Evolutionary conservation across 2,888 invertebrate genomes (phyloP), one percentile per base, ranked within the genome.

Genomic region (Ligdia adustata): DNA sequence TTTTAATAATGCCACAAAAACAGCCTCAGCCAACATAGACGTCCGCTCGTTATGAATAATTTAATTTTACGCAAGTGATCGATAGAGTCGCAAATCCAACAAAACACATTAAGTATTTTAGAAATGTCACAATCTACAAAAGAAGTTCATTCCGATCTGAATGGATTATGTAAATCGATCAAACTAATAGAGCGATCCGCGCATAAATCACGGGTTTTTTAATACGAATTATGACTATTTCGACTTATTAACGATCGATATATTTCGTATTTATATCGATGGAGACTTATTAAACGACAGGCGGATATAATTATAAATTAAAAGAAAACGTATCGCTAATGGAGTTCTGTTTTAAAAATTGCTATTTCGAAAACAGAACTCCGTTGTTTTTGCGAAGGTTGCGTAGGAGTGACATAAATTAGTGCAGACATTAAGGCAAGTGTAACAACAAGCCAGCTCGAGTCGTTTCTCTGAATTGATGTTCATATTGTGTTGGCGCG

Each of bases 321-420:
- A n/a, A 72, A 69, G 59, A 52, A 52, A 64, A 66, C 52, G 52
- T 55, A 45, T 45, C 49, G 46, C 44, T 61, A 58, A 62, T 60
- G 66, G 59, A 64, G 61, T 64, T 61, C 52, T 57, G 58, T 66
- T 64, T 67, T 65, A 57, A 63, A 68, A 66, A 69, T 69, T 62
- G 62, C 59, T n/a, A n/a, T n/a, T n/a, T n/a, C n/a, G n/a, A n/a
- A n/a, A n/a, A n/a, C n/a, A n/a, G n/a, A n/a, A n/a, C n/a, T n/a
- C n/a, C 67, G 60, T 62, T 62, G 59, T 69, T 66, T 69, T 66
- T 60, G 60, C 55, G 26, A 44, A 41, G 40, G 60, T 70, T 69
- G 78, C 74, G 77, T 72, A 64, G 71, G 72, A 62, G 66, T 67
- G 65, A 69, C 72, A 79, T 80, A 78, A 79, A 79, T 80, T 66